Evolutionary conservation across 35 echinoderm and acorn worm genomes (phyloP).

Genomic region (Patiria miniata): DNA sequence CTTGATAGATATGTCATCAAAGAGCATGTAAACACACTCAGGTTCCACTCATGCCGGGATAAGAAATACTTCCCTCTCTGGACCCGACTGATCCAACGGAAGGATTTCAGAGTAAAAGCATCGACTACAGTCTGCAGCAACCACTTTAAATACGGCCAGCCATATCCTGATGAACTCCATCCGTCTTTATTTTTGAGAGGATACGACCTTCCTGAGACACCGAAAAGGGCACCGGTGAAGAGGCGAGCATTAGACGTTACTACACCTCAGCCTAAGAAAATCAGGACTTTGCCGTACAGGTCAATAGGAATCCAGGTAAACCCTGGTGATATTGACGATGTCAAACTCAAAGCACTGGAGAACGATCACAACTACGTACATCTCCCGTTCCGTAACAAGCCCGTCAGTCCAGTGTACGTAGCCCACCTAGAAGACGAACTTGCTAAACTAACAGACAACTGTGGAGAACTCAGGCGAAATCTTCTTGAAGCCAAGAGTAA

Average conservation of each 20-base stretch:
- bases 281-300: not conserved
- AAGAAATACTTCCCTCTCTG: too few relatives aligned
- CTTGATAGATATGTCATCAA: constrained; percentile 16
- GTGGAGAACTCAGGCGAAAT: not conserved
- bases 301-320: constrained; percentile 4
- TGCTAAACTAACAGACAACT: not conserved
- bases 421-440: constrained; percentile 29
- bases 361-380: not conserved
- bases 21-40: too few relatives aligned
- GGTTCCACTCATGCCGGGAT: too few relatives aligned
- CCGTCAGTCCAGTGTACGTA: constrained; percentile 14
- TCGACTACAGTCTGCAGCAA: too few relatives aligned
- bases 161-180: too few relatives aligned
- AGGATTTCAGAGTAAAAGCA: constrained; percentile 28
- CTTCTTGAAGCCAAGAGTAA: not conserved
- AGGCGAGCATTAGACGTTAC: not conserved
- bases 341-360: not conserved
- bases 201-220: too few relatives aligned
- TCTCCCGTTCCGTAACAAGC: not conserved
- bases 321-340: constrained; percentile 5
- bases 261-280: not conserved
- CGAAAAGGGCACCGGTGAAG: too few relatives aligned
- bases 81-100: too few relatives aligned
- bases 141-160: too few relatives aligned
- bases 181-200: too few relatives aligned